Conservation (phyloP, 92 coral and sea anemone genomes). For the Heliopora coerulea region DNA sequence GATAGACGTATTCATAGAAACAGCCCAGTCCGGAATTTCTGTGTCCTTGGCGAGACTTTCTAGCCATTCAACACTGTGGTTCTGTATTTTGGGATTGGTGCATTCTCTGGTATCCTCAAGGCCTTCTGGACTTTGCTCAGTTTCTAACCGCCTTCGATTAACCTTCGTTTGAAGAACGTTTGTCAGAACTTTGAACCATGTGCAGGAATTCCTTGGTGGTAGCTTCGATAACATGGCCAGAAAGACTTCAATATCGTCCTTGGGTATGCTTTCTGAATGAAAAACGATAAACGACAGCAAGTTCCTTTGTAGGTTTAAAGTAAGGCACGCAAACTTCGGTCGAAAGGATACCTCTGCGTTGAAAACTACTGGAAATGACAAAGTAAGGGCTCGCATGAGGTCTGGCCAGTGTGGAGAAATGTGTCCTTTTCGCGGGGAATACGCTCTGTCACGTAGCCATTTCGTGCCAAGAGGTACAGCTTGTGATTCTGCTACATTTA, state of each 20-base stretch:
- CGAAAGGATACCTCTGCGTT: no score
- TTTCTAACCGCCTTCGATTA: neutral
- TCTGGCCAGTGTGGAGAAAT: constrained; percentile 79
- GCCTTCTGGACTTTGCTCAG: neutral
- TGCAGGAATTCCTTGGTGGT: neutral
- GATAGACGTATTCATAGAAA: no score
- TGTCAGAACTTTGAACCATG: neutral
- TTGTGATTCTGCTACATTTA: constrained; percentile 51
- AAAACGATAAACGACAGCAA: constrained; percentile 55
- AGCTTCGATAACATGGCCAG: constrained; percentile 9
- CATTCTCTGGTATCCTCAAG: neutral
- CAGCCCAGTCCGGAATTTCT: no score
- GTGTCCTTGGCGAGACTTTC: no score
- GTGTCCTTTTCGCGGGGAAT: no score
- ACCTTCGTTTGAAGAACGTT: neutral
- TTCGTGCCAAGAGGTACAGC: constrained; percentile 56
- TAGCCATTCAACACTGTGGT: no score
- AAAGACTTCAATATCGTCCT: constrained; percentile 55
- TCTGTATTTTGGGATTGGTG: neutral
- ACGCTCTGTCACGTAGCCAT: constrained; percentile 61
- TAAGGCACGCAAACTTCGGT: no score
- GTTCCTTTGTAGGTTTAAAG: constrained; percentile 77
- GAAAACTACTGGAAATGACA: no score
- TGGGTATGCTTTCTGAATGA: constrained; percentile 52
- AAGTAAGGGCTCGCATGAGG: no score